Percentiles rank a stretch among this genome's conserved stretches.
Conservation (phyloP, 2,113 vertebrate species). For the Hylia prasina region DNA sequence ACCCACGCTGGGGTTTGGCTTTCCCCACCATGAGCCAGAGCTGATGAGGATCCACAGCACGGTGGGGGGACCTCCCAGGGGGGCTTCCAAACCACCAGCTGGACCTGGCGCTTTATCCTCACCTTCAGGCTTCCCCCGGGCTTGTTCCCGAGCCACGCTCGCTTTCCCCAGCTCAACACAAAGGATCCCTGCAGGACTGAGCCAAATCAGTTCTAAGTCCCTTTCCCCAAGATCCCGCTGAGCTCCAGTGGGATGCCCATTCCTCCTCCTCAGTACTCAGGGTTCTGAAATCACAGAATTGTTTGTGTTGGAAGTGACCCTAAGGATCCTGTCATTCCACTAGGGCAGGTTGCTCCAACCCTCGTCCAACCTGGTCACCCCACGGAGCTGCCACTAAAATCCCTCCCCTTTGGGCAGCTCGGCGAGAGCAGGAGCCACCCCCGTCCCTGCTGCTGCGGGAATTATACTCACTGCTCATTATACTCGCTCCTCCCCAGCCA, state of each 20-base stretch:
- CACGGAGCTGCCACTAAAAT: rapidly evolving
- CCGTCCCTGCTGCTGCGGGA: neutral
- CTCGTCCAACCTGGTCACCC: neutral
- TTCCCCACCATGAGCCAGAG: neutral
- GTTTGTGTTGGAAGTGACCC: neutral
- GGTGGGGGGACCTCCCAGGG: neutral
- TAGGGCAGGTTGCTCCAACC: neutral
- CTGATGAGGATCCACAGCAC: neutral
- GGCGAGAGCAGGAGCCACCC: neutral
- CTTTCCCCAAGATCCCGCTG: neutral
- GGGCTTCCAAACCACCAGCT: neutral
- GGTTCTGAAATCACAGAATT: neutral
- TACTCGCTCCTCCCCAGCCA: neutral
- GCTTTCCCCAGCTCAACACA: rapidly evolving
- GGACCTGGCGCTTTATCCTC: neutral
- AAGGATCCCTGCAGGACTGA: neutral
- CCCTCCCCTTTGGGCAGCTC: neutral
- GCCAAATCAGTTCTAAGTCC: neutral
- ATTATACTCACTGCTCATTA: rapidly evolving
- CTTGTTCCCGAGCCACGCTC: rapidly evolving
- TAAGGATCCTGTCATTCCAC: rapidly evolving
- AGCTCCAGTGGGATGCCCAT: rapidly evolving
- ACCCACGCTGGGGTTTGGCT: neutral
- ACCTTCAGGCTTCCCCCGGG: neutral
- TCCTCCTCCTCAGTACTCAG: neutral